Base-by-base conservation (phyloP, 64 coral and sea anemone genomes). In the Montipora foliosa region DNA sequence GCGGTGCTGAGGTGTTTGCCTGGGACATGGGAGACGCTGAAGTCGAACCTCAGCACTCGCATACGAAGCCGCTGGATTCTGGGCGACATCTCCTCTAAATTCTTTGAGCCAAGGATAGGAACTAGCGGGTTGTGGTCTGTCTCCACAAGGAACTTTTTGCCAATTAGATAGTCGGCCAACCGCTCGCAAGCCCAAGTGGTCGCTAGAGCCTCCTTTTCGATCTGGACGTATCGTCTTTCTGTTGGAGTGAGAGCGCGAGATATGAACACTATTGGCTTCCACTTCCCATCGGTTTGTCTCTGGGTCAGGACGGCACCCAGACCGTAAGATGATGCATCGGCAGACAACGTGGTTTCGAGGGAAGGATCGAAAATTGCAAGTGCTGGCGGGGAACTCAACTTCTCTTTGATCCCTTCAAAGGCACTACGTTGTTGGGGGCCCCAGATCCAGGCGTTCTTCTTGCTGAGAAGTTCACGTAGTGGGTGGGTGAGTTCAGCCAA, bases 241-340 rank as follows among this genome's bases (percentile, higher is more conserved):
- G 78, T 95, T 19, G 5, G 48, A 44, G 24, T 75, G 57, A 50
- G 74, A 52, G 89, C 72, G 69, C 86, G 88, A 25, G 78, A 94
- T 52, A 94, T 89, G 49, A 58, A 89, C 3, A 79, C 92, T 21
- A 89, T 83, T 89, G 87, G 78, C 74, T 94, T 94, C 87, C 92
- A 83, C n/a, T 45, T 70, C n/a, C 47, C 47, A 14, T 83, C 72
- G 19, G n/a, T 24, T 49, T 94, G 87, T 29, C 84, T 84, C 37
- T 94, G 79, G 22, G 37, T 90, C 79, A 94, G 13, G 4, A 94
- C 93, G 0, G 87, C 93, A 44, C 93, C 87, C 3, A 94, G 58
- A 47, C 67, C 87, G 29, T 77, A 90, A 12, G 48, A 67, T 20
- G 52, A 67, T 37, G 80, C 87, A n/a, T 95, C 88, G 29, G 87